A percentile compares a stretch with the other conserved stretches of the same genome.
Evolutionary conservation across 2,888 invertebrate species (phyloP).

Genomic region (Xestia rhomboidea): DNA sequence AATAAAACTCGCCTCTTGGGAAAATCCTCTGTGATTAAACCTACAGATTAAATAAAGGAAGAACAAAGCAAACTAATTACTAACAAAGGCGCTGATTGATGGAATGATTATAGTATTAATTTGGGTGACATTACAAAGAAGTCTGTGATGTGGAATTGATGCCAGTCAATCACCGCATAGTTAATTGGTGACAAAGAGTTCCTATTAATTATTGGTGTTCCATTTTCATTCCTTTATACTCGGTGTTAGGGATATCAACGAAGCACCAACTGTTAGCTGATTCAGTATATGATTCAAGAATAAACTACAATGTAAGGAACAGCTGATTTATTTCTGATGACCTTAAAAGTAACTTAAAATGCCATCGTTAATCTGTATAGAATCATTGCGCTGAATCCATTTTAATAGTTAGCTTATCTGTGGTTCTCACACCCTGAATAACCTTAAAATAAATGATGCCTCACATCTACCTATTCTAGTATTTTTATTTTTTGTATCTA

Average conservation of each 20-base stretch:
- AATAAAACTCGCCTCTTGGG: not conserved
- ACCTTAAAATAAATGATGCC: conserved; percentile 6
- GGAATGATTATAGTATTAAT: not conserved
- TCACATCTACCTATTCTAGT: conserved; percentile 12
- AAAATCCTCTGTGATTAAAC: not conserved
- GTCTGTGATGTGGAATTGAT: not conserved
- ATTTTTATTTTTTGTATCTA: not conserved
- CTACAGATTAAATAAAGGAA: not conserved
- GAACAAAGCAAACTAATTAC: not conserved
- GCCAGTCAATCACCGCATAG: conserved; percentile 20
- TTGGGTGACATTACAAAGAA: conserved; percentile 27
- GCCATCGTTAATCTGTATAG: not conserved
- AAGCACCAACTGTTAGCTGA: not conserved
- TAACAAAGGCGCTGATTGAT: conserved; percentile 6
- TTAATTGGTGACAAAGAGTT: conserved; percentile 38
- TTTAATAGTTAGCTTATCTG: not conserved
- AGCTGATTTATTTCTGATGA: not conserved
- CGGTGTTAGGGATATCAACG: not conserved
- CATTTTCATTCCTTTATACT: conserved; percentile 20
- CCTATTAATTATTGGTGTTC: conserved; percentile 5
- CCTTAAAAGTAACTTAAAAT: not conserved
- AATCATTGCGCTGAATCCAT: not conserved
- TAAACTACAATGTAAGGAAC: not conserved
- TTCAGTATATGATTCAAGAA: not conserved
- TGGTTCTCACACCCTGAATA: not conserved